Evolutionary conservation across 2,888 invertebrate species (phyloP).

Genomic region (Tenthredo scrophulariae): DNA sequence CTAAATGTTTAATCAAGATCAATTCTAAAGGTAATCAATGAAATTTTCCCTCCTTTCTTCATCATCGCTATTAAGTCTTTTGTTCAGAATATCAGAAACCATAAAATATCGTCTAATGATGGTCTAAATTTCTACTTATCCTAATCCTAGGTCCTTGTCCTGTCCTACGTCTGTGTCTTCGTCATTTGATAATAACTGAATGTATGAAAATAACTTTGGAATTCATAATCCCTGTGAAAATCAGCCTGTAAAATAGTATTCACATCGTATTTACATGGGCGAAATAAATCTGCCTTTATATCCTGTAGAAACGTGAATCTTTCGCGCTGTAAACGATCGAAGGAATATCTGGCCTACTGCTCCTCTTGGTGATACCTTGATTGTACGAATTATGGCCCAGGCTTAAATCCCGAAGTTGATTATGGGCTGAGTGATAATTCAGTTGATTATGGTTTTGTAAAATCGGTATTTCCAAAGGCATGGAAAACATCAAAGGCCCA

Average conservation of each 20-base stretch:
- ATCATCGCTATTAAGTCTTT: not conserved
- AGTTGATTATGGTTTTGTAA: not conserved
- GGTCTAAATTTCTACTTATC: not conserved
- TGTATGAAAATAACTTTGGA: not conserved
- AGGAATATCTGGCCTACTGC: slow-evolving; percentile 27
- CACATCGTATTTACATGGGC: not conserved
- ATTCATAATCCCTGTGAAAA: not conserved
- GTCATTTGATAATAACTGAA: not conserved
- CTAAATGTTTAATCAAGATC: not conserved
- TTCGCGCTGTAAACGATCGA: slow-evolving; percentile 56
- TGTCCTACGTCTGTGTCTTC: not conserved
- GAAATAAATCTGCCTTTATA: slow-evolving; percentile 51
- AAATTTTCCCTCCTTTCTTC: not conserved
- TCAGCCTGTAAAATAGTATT: not conserved
- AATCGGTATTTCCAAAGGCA: not conserved
- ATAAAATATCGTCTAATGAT: not conserved
- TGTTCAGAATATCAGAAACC: not conserved
- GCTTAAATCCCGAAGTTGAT: not conserved
- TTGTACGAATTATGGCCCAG: not conserved
- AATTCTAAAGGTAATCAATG: not conserved
- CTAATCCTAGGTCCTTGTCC: not conserved
- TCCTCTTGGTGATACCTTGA: not conserved
- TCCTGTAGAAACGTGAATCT: slow-evolving; percentile 57
- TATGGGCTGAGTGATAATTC: not conserved
- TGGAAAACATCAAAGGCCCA: not conserved